Evolutionary conservation across 1,140 invertebrate species (phyloP).

Genomic region (Zaprionus taronus): DNA sequence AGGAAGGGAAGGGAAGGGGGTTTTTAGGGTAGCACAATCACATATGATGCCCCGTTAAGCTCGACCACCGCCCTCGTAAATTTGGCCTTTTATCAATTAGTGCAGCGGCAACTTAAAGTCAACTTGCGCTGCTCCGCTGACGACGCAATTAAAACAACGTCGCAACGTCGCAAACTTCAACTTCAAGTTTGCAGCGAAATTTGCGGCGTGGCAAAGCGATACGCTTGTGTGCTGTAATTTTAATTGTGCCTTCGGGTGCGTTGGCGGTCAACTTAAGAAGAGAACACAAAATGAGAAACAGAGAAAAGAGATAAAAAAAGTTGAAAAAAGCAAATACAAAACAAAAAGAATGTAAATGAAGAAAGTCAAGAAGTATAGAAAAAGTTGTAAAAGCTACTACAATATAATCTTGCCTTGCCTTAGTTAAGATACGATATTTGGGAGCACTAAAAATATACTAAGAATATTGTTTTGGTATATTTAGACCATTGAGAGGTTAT

Average conservation of each 20-base stretch:
- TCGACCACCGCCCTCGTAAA: not conserved
- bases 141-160: constrained; percentile 4
- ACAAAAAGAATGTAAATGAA: not conserved
- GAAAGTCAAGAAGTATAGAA: not conserved
- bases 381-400: not conserved
- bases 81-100: constrained; percentile 1
- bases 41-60: constrained; percentile 1
- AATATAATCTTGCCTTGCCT: not conserved
- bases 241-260: constrained; percentile 39
- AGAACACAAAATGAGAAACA: not conserved
- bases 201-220: constrained; percentile 25
- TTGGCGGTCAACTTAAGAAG: constrained; percentile 29
- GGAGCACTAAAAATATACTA: too few relatives aligned
- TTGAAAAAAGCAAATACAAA: not conserved
- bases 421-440: too few relatives aligned
- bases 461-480: too few relatives aligned
- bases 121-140: not conserved
- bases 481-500: too few relatives aligned
- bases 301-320: constrained; percentile 17
- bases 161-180: constrained; percentile 5
- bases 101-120: not conserved
- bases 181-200: constrained; percentile 9
- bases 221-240: constrained; percentile 31
- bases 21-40: not conserved
- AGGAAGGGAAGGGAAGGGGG: not conserved